Conservation (phyloP, 2,113 vertebrate genomes). For the Poecile atricapillus region DNA sequence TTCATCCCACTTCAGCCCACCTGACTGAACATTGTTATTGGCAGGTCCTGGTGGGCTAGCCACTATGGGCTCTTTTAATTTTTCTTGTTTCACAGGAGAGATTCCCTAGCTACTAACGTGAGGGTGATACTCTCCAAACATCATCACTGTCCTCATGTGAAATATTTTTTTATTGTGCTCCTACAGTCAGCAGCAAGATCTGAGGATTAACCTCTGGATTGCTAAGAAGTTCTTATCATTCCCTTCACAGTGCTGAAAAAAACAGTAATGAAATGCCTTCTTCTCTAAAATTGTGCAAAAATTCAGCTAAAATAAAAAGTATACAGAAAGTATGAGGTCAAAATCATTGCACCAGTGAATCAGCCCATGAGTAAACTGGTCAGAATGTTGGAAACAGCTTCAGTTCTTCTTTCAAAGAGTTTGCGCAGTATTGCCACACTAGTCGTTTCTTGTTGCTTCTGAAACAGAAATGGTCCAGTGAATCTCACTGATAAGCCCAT, state of each 20-base stretch:
- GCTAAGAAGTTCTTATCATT: background rate
- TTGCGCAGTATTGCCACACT: background rate
- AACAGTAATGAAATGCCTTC: background rate
- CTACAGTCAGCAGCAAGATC: background rate
- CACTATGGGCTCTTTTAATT: background rate
- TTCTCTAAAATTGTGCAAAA: background rate
- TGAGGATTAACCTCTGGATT: background rate
- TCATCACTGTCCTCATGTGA: background rate
- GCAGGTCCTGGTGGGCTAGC: background rate
- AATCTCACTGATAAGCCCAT: background rate
- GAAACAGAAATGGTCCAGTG: background rate
- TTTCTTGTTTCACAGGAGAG: background rate
- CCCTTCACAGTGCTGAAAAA: background rate
- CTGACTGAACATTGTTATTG: background rate
- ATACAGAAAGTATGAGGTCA: background rate
- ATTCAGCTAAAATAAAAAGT: background rate
- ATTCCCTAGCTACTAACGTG: background rate
- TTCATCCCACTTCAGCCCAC: background rate
- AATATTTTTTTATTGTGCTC: background rate
- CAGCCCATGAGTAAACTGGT: background rate
- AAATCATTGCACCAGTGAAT: background rate
- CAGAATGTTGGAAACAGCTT: background rate
- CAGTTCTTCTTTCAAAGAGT: background rate
- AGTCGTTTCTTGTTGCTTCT: background rate
- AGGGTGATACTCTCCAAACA: background rate